Percentiles rank a stretch among this genome's conserved stretches.
Conservation (phyloP, 2,113 vertebrate species). For the Chloebia gouldiae region DNA sequence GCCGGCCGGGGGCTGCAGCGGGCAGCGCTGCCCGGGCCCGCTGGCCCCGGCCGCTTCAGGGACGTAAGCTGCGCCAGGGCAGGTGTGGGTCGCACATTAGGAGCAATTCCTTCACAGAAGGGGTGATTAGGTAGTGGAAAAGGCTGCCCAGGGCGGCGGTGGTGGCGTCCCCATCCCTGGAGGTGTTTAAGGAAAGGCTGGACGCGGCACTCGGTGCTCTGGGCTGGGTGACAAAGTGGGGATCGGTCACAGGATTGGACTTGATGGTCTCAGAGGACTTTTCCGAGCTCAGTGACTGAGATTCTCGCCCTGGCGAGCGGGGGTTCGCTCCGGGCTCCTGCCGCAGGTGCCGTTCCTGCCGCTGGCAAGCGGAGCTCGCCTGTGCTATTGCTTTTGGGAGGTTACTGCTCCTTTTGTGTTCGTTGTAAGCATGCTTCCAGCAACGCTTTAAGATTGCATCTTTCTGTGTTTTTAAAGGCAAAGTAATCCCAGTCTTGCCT, state of each 20-base stretch:
- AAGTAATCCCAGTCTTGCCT: neutral
- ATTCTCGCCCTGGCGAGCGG: too few relatives aligned
- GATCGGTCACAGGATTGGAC: neutral
- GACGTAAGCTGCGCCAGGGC: neutral
- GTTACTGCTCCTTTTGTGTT: neutral
- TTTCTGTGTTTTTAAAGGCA: rapidly evolving
- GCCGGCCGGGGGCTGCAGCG: neutral
- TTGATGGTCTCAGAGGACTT: neutral
- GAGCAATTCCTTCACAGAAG: neutral
- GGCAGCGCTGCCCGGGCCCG: neutral
- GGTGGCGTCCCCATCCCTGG: neutral
- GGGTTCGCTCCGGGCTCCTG: neutral
- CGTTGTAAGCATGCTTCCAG: neutral
- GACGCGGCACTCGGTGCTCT: neutral
- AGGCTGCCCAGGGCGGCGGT: neutral
- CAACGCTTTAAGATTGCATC: neutral
- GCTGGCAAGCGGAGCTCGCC: neutral
- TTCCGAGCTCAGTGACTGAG: neutral
- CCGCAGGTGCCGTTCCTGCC: neutral
- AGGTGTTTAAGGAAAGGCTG: neutral
- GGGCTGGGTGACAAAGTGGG: neutral
- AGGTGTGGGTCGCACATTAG: rapidly evolving
- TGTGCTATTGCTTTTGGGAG: neutral
- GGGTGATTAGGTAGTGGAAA: rapidly evolving
- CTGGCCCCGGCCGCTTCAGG: rapidly evolving